These are phyloP conservation scores for Venustaconcha ellipsiformis DNA, from an alignment of 1,140 invertebrate species.

Conservation along the genomic window DNA sequence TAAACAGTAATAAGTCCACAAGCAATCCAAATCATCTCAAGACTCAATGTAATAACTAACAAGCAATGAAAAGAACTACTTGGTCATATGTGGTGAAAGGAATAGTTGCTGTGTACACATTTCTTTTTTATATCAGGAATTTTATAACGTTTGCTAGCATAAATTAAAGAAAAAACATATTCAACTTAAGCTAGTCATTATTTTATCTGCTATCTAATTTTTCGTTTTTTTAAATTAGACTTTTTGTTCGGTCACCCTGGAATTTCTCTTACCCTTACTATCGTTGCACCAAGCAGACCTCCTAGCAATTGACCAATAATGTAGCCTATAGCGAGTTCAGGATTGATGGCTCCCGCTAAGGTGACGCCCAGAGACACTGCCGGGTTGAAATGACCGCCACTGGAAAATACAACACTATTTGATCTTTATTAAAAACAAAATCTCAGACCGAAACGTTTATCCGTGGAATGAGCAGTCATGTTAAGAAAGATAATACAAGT, in stretches of 20 bases:
- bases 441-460: too few species aligned
- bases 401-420: slow-evolving; percentile 37
- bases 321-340: slow-evolving; percentile 49
- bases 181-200: too few species aligned
- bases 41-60: slow-evolving; percentile 59
- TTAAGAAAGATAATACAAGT: too few species aligned
- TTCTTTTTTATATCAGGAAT: slow-evolving; percentile 60
- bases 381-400: slow-evolving; percentile 69
- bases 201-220: too few species aligned
- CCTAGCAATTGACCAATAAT: slow-evolving; percentile 60
- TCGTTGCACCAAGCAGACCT: slow-evolving; percentile 59
- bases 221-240: too few species aligned
- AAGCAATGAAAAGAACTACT: slow-evolving; percentile 39
- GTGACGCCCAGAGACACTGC: slow-evolving; percentile 63
- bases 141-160: too few species aligned
- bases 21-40: slow-evolving; percentile 60
- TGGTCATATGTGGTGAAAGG: slow-evolving; percentile 53
- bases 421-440: too few species aligned
- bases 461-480: too few species aligned
- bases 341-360: slow-evolving; percentile 52
- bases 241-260: too few species aligned
- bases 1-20: slow-evolving; percentile 56
- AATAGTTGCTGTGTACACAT: slow-evolving; percentile 68
- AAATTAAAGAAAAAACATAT: too few species aligned
- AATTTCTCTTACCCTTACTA: slow-evolving; percentile 42